Evolutionary conservation across 2,888 invertebrate species (phyloP), one percentile per base, ranked within the genome.

Genomic region (Andrena praecox): DNA sequence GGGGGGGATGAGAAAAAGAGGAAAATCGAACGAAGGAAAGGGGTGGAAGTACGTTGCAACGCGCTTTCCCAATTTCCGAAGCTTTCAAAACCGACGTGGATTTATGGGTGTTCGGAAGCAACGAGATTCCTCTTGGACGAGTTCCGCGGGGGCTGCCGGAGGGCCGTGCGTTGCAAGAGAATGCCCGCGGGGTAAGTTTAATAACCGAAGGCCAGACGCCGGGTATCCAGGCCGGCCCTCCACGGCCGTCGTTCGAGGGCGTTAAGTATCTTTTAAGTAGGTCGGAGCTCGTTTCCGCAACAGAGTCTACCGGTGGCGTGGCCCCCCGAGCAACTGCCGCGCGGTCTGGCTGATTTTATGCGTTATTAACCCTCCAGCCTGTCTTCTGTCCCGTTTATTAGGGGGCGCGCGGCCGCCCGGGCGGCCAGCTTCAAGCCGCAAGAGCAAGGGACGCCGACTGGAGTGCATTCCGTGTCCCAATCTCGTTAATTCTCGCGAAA

Each of bases 31-130:
- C 48, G 56, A 42, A 68, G 33, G 12, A 69, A 69, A 48, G 42
- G 54, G 60, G 8, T 24, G 74, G 42, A 69, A 74, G 69, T 50
- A 75, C 63, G 81, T 64, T 78, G 82, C 77, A 86, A 83, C 85
- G 85, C 74, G 86, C 62, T 82, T 80, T 84, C 85, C 87, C 87
- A 88, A 88, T 88, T 88, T 88, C 87, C 87, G 87, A 86, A 88
- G 76, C 87, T 88, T 88, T 88, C 87, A 85, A 88, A 88, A 88
- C 68, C 88, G 87, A 88, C 87, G 82, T 88, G 83, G 88, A 88
- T 88, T 88, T 88, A 88, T 88, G 88, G 88, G 71, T 64, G 82
- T 85, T 86, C 66, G 78, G 74, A 75, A 82, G 88, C 88, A 88
- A 88, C 87, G 88, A 88, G 87, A 88, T 88, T 86, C 87, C 86